Evolutionary conservation across 2,113 vertebrate species (phyloP), one percentile per base, ranked within the genome.

Genomic region (Cyprinodon variegatus): DNA sequence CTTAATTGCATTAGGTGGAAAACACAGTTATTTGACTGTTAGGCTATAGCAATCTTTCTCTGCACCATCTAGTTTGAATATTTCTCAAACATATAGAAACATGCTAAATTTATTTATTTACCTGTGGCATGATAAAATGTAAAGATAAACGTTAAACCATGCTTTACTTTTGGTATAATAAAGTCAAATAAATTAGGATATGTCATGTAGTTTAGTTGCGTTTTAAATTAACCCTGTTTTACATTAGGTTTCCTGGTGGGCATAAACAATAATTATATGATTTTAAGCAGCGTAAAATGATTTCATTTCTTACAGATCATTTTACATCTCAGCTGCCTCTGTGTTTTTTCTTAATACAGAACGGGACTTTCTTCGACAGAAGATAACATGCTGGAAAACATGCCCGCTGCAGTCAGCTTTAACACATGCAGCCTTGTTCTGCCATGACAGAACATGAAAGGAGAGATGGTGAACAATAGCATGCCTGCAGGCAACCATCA

Each of bases 401-500:
- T 39, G 0, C 7, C 60, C 22, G 29, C 71, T 53, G 29, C 68
- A 76, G 72, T 29, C 69, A 29, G 0, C 1, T 57, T 46, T 53
- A 60, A 60, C 9, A 38, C 12, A 72, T 36, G 43, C 4, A 45
- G 39, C 5, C 61, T 11, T 46, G 39, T 13, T 79, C 61, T 63
- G 1, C 46, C 41, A 61, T 57, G 41, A 61, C 64, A 87, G 66
- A 60, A 65, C 86, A 70, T 17, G 69, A 81, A 80, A 59, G 17
- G 11, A 46, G 68, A 77, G 69, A 88, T 72, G 29, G 57, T 1
- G 36, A 1, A 74, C 20, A 41, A 67, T 53, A 76, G 61, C 45
- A 74, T 68, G 69, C 43, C n/a, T 0, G 68, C 11, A 68, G 84
- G 68, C 80, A 67, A 53, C 50, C 67, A 71, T 79, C 78, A 83